These are phyloP conservation scores for Drosophila histrio DNA, from an alignment of 2,888 invertebrate genomes.

Conservation along the genomic window DNA sequence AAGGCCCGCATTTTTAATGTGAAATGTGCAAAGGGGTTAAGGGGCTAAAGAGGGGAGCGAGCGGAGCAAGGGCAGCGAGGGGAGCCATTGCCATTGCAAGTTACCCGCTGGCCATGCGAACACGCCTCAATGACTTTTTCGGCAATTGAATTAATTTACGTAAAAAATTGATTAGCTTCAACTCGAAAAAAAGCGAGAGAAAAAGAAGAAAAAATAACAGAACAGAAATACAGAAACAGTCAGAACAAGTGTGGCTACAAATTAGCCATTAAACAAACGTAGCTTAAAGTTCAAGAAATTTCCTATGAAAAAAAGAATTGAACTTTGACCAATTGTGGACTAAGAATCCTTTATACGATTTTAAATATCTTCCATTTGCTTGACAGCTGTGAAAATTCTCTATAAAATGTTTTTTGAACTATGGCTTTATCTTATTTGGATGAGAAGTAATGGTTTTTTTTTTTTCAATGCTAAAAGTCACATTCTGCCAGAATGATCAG, in stretches of 20 bases:
- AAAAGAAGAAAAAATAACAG: not conserved
- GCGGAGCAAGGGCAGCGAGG: too few relatives aligned
- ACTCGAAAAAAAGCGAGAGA: not conserved
- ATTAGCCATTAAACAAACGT: not conserved
- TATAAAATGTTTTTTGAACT: too few relatives aligned
- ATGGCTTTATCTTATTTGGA: too few relatives aligned
- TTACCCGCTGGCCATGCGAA: conserved; percentile 58
- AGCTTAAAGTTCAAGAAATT: too few relatives aligned
- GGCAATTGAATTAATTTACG: conserved; percentile 84
- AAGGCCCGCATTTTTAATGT: conserved; percentile 76
- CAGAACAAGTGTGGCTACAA: not conserved
- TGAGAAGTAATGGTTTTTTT: too few relatives aligned
- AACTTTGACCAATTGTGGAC: too few relatives aligned
- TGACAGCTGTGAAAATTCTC: too few relatives aligned
- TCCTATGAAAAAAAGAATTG: too few relatives aligned
- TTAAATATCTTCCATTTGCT: too few relatives aligned
- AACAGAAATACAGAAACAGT: not conserved
- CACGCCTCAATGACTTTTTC: conserved; percentile 82
- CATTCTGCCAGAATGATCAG: too few relatives aligned
- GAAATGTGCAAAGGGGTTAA: conserved; percentile 34
- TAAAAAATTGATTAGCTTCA: conserved; percentile 83
- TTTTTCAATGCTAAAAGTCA: too few relatives aligned
- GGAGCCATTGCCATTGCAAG: conserved; percentile 2
- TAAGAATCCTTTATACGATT: too few relatives aligned
- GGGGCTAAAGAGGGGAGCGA: not conserved